A percentile compares a stretch with the other conserved stretches of the same genome.
phyloP scores from a whole-genome alignment of 2,797 vertebrate species.

The Huso huso region DNA sequence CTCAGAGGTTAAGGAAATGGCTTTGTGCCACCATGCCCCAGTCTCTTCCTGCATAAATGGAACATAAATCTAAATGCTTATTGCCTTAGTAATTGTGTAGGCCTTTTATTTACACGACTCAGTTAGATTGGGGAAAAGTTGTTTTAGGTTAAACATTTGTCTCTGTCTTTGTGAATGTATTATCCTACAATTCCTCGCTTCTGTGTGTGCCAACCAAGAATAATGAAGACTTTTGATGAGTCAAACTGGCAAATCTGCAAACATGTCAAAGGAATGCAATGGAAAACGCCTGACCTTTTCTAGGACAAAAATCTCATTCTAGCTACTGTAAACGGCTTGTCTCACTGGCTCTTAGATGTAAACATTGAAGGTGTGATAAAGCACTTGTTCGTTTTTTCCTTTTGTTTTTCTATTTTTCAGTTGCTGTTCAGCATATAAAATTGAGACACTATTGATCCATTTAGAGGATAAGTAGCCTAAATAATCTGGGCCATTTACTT shows the following conservation, averaged over 20 bases:
- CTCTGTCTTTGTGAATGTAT: background rate
- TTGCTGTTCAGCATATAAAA: too few relatives aligned
- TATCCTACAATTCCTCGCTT: constrained; percentile 5
- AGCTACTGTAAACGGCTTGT: constrained; percentile 9
- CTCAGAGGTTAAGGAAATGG: too few relatives aligned
- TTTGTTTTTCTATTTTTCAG: too few relatives aligned
- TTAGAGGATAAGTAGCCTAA: too few relatives aligned
- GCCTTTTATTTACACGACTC: constrained; percentile 10
- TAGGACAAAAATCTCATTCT: constrained; percentile 36
- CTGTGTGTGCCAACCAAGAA: constrained; percentile 26
- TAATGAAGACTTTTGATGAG: constrained; percentile 53
- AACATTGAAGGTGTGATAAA: constrained; percentile 17
- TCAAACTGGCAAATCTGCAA: constrained; percentile 25
- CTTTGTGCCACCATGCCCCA: too few relatives aligned
- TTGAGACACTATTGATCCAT: too few relatives aligned
- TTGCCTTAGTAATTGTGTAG: too few relatives aligned
- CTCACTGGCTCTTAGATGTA: constrained; percentile 1
- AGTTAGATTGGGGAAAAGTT: background rate
- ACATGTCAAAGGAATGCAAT: constrained; percentile 43
- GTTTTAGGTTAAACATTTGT: constrained; percentile 10
- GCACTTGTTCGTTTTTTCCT: background rate
- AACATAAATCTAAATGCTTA: too few relatives aligned
- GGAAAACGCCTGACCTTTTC: constrained; percentile 48
- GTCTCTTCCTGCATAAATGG: too few relatives aligned
- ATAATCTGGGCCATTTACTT: too few relatives aligned